Evolutionary conservation across 2,113 vertebrate species (phyloP).

Genomic region (Megaceryle torquata): DNA sequence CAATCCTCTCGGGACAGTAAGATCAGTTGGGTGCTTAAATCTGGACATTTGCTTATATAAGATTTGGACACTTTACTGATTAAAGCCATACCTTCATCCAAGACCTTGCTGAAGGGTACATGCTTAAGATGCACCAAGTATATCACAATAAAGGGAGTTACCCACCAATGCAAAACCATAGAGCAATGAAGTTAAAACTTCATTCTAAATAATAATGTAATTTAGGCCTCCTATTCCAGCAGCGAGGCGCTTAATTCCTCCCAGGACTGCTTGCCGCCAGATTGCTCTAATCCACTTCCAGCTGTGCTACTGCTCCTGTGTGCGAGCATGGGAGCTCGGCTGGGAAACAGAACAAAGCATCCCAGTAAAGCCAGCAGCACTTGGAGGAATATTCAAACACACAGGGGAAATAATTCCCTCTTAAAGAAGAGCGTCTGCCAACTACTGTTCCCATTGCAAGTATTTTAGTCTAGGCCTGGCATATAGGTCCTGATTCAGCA

Average conservation of each 20-base stretch:
- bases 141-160: neutral
- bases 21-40: neutral
- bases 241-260: conserved; percentile 45
- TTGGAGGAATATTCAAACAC: conserved; percentile 64
- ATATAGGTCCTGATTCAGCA: neutral
- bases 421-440: conserved; percentile 5
- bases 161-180: neutral
- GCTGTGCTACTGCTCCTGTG: conserved; percentile 55
- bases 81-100: neutral
- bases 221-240: conserved; percentile 45
- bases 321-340: neutral
- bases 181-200: conserved; percentile 22
- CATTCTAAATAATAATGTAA: conserved; percentile 46
- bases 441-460: neutral
- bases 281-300: conserved; percentile 63
- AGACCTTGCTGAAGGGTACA: neutral
- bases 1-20: neutral
- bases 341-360: conserved; percentile 65
- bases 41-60: neutral
- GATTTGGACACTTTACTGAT: neutral
- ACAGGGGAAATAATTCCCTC: conserved; percentile 49
- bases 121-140: neutral
- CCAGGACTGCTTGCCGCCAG: conserved; percentile 37
- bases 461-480: neutral
- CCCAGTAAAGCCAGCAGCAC: conserved; percentile 52